Percentiles rank a stretch among this genome's conserved stretches.
These are phyloP conservation scores for Lymantria monacha DNA, from an alignment of 2,888 invertebrate genomes.

Conservation along the genomic window DNA sequence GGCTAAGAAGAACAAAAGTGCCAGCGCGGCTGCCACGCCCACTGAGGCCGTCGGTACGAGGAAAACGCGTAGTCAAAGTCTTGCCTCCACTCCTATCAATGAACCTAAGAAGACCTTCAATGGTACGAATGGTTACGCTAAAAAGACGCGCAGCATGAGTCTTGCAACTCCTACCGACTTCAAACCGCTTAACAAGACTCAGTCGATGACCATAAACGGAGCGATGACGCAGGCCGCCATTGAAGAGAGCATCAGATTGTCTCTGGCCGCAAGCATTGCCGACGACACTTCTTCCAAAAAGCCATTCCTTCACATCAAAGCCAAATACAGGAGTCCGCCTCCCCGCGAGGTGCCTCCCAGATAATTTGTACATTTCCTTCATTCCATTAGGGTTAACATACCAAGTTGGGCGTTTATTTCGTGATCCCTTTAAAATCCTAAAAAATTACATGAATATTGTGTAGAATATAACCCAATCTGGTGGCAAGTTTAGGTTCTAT, in stretches of 20 bases:
- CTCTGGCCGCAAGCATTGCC: slow-evolving; percentile 65
- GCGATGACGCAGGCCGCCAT: slow-evolving; percentile 74
- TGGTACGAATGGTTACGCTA: slow-evolving; percentile 42
- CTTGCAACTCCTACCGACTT: slow-evolving; percentile 53
- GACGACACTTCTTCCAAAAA: slow-evolving; percentile 66
- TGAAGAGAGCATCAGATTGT: slow-evolving; percentile 72
- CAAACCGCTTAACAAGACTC: slow-evolving; percentile 52
- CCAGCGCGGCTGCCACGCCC: slow-evolving; percentile 53
- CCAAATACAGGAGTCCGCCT: slow-evolving; percentile 87
- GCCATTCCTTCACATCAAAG: slow-evolving; percentile 86
- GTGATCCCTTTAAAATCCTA: not conserved
- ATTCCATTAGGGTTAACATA: slow-evolving; percentile 52
- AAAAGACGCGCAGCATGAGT: slow-evolving; percentile 73
- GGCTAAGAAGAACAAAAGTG: slow-evolving; percentile 39
- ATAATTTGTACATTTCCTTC: slow-evolving; percentile 50
- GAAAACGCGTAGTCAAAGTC: slow-evolving; percentile 65
- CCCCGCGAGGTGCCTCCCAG: slow-evolving; percentile 83
- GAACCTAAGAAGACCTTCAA: slow-evolving; percentile 52
- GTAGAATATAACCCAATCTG: no score
- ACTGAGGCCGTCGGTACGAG: slow-evolving; percentile 37
- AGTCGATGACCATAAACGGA: slow-evolving; percentile 48
- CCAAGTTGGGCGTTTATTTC: slow-evolving; percentile 21
- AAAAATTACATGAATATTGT: no score
- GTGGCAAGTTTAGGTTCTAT: not conserved
- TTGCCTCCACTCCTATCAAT: slow-evolving; percentile 61